A percentile compares a stretch with the other conserved stretches of the same genome.
phyloP scores from a whole-genome alignment of 2,113 vertebrate species.

The Alexandromys fortis region DNA sequence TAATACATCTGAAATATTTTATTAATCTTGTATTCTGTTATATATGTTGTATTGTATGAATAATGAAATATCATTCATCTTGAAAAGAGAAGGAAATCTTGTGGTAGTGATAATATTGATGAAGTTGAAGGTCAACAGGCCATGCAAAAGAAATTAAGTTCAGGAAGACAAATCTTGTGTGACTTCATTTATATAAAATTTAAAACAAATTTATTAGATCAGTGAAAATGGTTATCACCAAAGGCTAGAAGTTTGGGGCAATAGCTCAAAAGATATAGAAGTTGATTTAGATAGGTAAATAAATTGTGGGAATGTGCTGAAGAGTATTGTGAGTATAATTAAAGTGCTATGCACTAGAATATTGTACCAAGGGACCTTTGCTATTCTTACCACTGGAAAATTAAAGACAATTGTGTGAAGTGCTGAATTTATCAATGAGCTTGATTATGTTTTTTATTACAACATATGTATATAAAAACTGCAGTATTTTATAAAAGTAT shows the following conservation, averaged over 20 bases:
- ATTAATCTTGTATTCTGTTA: neutral
- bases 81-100: neutral
- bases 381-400: neutral
- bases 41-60: neutral
- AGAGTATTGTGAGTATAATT: neutral
- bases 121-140: neutral
- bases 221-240: neutral
- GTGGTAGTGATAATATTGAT: neutral
- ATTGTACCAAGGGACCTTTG: neutral
- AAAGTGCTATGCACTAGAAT: neutral
- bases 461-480: neutral
- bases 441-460: neutral
- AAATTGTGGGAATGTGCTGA: neutral
- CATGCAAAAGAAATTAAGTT: neutral
- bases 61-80: neutral
- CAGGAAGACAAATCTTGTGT: neutral
- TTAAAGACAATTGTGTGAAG: neutral
- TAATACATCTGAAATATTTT: neutral
- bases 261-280: neutral
- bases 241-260: rapidly evolving
- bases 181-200: neutral
- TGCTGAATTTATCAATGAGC: neutral
- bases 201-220: neutral
- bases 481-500: neutral
- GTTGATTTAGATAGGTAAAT: neutral